Evolutionary conservation across 2,888 invertebrate genomes (phyloP), one percentile per base, ranked within the genome.

Genomic region (Muscina levida): DNA sequence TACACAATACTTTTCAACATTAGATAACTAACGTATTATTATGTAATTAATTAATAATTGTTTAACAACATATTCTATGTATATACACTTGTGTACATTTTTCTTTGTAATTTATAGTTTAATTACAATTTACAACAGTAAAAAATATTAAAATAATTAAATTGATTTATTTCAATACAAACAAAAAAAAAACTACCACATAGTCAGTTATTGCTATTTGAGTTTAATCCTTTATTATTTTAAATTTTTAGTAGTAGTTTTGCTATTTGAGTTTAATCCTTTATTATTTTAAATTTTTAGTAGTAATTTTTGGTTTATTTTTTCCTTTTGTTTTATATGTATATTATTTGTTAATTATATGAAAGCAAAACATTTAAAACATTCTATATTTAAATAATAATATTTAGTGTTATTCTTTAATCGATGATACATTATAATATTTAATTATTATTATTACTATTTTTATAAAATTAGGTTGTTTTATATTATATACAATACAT

Each of bases 401-500:
- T 22, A 1, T 22, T 62, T 22, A 62, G 39, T 62, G 39, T 62
- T 62, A 37, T 59, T 62, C 19, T 42, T 39, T 42, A 22, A 53
- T 53, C 24, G 15, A 48, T 19, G 19, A 48, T 48, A 48, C 19
- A 17, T 48, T 48, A 48, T 59, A 42, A 62, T 62, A 62, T 62
- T 59, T 39, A 59, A 59, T 19, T 22, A 39, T 39, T 59, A n/a
- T n/a, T n/a, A n/a, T n/a, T n/a, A n/a, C n/a, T 56, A 0, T 39
- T 19, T n/a, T n/a, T n/a, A 39, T 13, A 19, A 42, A 62, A 62
- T 42, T 62, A 62, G 42, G n/a, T 62, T 62, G 62, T 62, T 62
- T 62, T 42, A 42, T 62, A 62, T 19, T 62, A 62, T 62, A 19
- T 62, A 62, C 37, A 59, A 26, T 39, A 39, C 19, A 39, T n/a